phyloP scores from a whole-genome alignment of 2,888 invertebrate genomes.

The Agapetus fuscipes region DNA sequence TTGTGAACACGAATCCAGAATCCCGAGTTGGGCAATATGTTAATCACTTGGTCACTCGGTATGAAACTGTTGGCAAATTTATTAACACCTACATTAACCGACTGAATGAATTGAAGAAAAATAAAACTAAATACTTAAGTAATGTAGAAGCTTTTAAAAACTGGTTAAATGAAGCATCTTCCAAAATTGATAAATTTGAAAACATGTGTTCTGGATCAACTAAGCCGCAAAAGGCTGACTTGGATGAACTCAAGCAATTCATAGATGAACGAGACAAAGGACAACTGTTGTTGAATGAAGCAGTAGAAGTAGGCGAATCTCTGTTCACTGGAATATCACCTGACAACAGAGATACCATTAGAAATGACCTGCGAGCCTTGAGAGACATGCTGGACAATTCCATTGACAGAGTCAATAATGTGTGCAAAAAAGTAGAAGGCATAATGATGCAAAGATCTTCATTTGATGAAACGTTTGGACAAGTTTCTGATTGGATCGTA shows the following conservation, averaged over 20 bases:
- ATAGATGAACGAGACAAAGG: constrained; percentile 69
- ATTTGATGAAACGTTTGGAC: constrained; percentile 85
- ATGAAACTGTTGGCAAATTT: constrained; percentile 64
- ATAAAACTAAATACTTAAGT: constrained; percentile 57
- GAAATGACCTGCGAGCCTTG: constrained; percentile 70
- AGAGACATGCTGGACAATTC: constrained; percentile 77
- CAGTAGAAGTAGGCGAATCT: constrained; percentile 80
- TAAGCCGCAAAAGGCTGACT: constrained; percentile 65
- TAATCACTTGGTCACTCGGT: constrained; percentile 65
- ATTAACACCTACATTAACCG: constrained; percentile 60
- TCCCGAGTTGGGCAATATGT: constrained; percentile 74
- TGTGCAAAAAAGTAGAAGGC: constrained; percentile 81
- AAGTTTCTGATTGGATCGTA: constrained; percentile 78
- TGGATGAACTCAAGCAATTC: constrained; percentile 66
- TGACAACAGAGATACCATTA: constrained; percentile 76
- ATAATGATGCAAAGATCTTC: constrained; percentile 84
- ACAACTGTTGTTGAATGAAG: constrained; percentile 64
- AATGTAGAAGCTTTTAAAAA: constrained; percentile 60
- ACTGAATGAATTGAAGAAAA: constrained; percentile 58
- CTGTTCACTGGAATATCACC: constrained; percentile 79
- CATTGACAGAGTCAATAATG: constrained; percentile 72
- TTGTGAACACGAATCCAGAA: constrained; percentile 71
- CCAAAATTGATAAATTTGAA: constrained; percentile 62
- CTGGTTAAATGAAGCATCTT: constrained; percentile 70
- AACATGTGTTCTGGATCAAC: constrained; percentile 60